phyloP scores from a whole-genome alignment of 2,888 invertebrate genomes.

The Acleris literana region DNA sequence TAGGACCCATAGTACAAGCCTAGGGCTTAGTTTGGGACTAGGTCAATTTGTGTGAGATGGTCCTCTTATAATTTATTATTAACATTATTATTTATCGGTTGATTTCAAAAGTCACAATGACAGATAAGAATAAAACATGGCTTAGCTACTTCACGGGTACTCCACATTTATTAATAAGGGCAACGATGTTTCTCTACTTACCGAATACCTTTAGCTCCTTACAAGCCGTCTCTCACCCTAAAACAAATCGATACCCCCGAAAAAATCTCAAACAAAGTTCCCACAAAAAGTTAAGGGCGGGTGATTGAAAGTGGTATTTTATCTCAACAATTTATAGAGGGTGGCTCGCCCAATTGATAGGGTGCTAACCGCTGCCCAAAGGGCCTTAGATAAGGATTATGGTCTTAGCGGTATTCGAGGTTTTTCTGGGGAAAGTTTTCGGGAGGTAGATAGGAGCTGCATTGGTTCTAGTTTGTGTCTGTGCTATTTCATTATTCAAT shows the following conservation, averaged over 20 bases:
- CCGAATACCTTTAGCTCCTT: neutral
- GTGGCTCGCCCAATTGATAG: conserved; percentile 62
- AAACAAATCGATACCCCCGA: conserved; percentile 31
- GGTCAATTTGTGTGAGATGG: no score
- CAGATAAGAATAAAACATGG: no score
- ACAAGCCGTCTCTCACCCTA: neutral
- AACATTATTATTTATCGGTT: no score
- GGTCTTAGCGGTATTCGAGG: conserved; percentile 52
- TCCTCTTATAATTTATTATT: no score
- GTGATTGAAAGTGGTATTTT: conserved; percentile 65
- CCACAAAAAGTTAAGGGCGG: conserved; percentile 49
- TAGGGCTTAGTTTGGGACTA: no score
- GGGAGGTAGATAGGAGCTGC: conserved; percentile 39
- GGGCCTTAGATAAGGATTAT: conserved; percentile 64
- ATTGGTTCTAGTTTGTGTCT: conserved; percentile 7
- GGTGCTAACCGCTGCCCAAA: conserved; percentile 65
- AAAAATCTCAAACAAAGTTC: conserved; percentile 40
- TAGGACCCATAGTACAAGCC: no score
- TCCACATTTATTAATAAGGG: neutral
- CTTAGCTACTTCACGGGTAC: no score
- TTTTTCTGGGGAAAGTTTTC: conserved; percentile 47
- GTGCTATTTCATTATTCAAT: no score
- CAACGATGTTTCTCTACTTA: neutral
- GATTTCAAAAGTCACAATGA: no score
- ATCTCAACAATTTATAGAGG: conserved; percentile 64